A percentile compares a stretch with the other conserved stretches of the same genome.
Evolutionary conservation across 2,888 invertebrate species (phyloP).

Genomic region (Cataglyphis livida): DNA sequence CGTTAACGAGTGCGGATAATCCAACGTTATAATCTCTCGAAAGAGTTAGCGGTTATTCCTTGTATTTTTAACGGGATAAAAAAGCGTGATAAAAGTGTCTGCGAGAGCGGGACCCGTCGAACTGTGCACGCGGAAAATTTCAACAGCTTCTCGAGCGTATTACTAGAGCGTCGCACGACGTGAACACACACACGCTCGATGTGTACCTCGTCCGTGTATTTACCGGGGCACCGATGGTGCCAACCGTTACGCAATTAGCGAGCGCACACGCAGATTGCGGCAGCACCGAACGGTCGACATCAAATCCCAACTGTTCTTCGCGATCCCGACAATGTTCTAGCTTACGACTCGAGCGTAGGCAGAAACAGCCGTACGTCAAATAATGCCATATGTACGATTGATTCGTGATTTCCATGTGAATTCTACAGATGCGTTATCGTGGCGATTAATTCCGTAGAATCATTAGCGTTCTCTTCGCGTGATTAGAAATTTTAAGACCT

Average conservation of each 20-base stretch:
- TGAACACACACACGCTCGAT: constrained; percentile 48
- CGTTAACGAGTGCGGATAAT: constrained; percentile 15
- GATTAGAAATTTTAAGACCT: background rate
- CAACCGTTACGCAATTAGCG: constrained; percentile 71
- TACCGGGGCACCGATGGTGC: constrained; percentile 52
- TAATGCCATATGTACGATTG: constrained; percentile 34
- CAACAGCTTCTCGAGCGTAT: constrained; percentile 26
- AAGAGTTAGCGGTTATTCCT: background rate
- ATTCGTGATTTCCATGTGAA: constrained; percentile 18
- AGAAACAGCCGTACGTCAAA: constrained; percentile 36
- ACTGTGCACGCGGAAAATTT: constrained; percentile 43
- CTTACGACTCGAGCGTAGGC: constrained; percentile 26
- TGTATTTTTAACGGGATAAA: background rate
- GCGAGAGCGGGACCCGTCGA: background rate
- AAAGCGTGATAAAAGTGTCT: background rate
- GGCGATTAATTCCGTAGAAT: background rate
- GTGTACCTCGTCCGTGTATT: constrained; percentile 40
- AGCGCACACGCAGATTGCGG: constrained; percentile 58
- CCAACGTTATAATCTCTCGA: constrained; percentile 1
- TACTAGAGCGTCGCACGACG: constrained; percentile 12
- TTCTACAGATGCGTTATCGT: background rate
- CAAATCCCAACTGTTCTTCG: constrained; percentile 52
- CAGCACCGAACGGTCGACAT: constrained; percentile 52
- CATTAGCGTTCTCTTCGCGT: background rate
- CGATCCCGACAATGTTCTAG: constrained; percentile 37